A percentile compares a stretch with the other conserved stretches of the same genome.
These are phyloP conservation scores for Eurystomus glaucurus DNA, from an alignment of 2,797 vertebrate species.

Conservation along the genomic window DNA sequence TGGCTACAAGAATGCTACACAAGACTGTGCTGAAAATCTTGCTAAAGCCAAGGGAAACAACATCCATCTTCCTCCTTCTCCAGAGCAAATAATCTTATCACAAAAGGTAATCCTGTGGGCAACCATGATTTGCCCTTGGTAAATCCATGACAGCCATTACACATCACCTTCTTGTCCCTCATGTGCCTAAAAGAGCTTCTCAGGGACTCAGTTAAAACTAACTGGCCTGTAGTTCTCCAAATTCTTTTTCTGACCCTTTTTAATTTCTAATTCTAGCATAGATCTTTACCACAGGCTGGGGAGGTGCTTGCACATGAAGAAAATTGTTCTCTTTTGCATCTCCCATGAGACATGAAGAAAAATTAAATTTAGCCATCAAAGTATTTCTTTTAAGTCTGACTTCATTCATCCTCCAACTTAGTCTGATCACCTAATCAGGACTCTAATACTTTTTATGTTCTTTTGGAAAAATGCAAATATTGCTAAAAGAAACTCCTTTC, in stretches of 20 bases:
- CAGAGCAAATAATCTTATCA: not conserved
- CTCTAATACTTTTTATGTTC: not conserved
- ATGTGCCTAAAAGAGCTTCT: not conserved
- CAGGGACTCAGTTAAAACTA: not conserved
- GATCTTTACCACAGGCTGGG: not conserved
- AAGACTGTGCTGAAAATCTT: not conserved
- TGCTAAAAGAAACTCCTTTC: not conserved
- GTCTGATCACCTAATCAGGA: not conserved
- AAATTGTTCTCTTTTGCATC: not conserved
- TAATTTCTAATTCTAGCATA: not conserved
- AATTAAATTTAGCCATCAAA: not conserved
- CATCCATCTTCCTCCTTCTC: not conserved
- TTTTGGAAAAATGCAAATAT: not conserved
- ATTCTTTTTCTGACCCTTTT: not conserved
- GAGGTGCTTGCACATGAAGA: not conserved
- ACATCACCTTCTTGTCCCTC: not conserved
- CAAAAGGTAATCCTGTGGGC: not conserved
- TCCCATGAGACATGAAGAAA: not conserved
- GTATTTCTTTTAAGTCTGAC: not conserved
- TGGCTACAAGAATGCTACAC: not conserved
- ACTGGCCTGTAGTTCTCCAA: not conserved
- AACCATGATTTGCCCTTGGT: not conserved
- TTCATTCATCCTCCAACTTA: not conserved
- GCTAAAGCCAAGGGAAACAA: not conserved
- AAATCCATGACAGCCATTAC: not conserved